Conservation (phyloP, 1,140 invertebrate species). For the Megathymus violae region DNA sequence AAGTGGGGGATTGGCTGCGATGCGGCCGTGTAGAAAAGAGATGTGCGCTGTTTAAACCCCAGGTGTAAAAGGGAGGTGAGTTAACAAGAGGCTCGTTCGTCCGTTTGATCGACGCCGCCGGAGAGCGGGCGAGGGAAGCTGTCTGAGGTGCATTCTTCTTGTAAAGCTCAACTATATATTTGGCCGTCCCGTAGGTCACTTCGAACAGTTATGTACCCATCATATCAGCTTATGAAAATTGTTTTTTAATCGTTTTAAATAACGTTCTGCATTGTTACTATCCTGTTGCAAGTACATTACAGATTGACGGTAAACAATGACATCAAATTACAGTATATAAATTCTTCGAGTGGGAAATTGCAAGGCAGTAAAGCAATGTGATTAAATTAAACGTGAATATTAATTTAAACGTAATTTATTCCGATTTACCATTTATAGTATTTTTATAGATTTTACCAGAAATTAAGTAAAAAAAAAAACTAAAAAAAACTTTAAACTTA, state of each 20-base stretch:
- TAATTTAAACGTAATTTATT: no score
- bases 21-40: constrained; percentile 65
- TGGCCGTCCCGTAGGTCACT: constrained; percentile 59
- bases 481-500: no score
- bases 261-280: no score
- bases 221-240: constrained; percentile 31
- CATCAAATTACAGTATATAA: no score
- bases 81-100: constrained; percentile 81
- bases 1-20: constrained; percentile 83
- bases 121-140: constrained; percentile 75
- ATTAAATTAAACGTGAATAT: no score
- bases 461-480: no score
- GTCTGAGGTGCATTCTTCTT: constrained; percentile 81
- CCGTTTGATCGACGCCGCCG: constrained; percentile 82
- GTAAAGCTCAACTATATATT: constrained; percentile 82
- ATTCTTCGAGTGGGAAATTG: no score
- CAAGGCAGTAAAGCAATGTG: no score
- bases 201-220: constrained; percentile 64
- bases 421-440: no score
- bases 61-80: constrained; percentile 62
- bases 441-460: no score
- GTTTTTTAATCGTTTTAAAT: constrained; percentile 16
- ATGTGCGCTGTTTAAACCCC: constrained; percentile 48
- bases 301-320: no score
- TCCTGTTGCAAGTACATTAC: no score